Base-by-base conservation (phyloP, 2,113 vertebrate species). In the Psittacula cyanocephala region DNA sequence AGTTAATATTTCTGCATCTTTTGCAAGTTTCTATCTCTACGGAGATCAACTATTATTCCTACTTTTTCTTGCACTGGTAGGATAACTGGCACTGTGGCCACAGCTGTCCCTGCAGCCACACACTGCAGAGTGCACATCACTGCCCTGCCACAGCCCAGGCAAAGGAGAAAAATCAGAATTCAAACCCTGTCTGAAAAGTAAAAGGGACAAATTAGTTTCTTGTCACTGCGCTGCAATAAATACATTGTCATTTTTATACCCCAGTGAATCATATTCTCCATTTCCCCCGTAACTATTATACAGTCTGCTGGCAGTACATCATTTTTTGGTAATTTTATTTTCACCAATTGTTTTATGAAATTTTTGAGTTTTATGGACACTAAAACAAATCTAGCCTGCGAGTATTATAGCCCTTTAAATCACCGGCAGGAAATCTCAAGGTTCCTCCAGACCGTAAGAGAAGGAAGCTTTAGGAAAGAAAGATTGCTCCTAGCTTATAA, bases 401-500 rank as follows among this genome's bases (percentile, higher is more conserved):
- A 97, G 96, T 97, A 95, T 98, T 98, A 99, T 98, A 99, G 99
- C 98, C 99, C 98, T 98, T 99, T 99, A 99, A 99, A 99, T 99
- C 99, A 99, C 97, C 23, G 6, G 98, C 98, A 98, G 99, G 99
- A 99, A 99, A 98, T 99, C 98, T 99, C 99, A 99, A 99, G 99
- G 99, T 99, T 99, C 98, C 98, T 98, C 98, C 98, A 98, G 99
- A 99, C 98, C 99, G 98, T 98, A 99, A 98, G 98, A 98, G 99
- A 99, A 99, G 99, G 99, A 98, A 98, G 99, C 99, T 99, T 98
- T 98, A 97, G 98, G 98, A 97, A 98, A 99, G 99, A 99, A 99
- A 99, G 99, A 99, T 99, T 98, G 98, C 99, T 98, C 98, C 98
- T 98, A 96, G 99, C 99, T 98, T 99, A 98, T 99, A 99, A 99